Evolutionary conservation across 1,140 invertebrate species (phyloP).

Genomic region (Papilio xuthus): DNA sequence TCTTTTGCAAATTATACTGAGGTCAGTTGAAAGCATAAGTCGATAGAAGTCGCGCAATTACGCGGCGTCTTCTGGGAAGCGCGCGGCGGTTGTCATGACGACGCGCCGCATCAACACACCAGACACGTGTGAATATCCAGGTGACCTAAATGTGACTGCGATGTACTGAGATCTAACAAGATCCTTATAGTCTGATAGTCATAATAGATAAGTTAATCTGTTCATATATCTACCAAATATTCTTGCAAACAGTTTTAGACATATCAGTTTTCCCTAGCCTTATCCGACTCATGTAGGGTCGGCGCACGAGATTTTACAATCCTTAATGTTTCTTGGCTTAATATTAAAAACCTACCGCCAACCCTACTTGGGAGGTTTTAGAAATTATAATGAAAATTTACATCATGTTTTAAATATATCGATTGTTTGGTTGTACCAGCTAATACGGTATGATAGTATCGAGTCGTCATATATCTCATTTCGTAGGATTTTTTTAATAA

Average conservation of each 20-base stretch:
- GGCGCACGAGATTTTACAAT: too few relatives aligned
- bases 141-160: conserved; percentile 53
- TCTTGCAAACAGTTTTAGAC: too few relatives aligned
- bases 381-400: too few relatives aligned
- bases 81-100: conserved; percentile 63
- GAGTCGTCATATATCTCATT: too few relatives aligned
- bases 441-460: background rate
- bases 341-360: too few relatives aligned
- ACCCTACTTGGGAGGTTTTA: too few relatives aligned
- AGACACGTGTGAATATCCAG: conserved; percentile 70
- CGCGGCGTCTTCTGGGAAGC: conserved; percentile 67
- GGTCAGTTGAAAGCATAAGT: conserved; percentile 2
- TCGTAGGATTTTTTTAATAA: background rate
- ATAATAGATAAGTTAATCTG: background rate
- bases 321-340: too few relatives aligned
- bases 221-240: too few relatives aligned
- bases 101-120: conserved; percentile 77
- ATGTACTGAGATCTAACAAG: conserved; percentile 12
- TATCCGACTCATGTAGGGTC: too few relatives aligned
- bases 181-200: background rate
- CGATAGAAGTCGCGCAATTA: conserved; percentile 37
- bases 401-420: too few relatives aligned
- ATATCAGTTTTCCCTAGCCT: too few relatives aligned
- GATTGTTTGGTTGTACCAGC: too few relatives aligned
- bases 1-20: background rate